These are phyloP conservation scores for Podarcis raffonei DNA, from an alignment of 2,113 vertebrate genomes.

Conservation along the genomic window DNA sequence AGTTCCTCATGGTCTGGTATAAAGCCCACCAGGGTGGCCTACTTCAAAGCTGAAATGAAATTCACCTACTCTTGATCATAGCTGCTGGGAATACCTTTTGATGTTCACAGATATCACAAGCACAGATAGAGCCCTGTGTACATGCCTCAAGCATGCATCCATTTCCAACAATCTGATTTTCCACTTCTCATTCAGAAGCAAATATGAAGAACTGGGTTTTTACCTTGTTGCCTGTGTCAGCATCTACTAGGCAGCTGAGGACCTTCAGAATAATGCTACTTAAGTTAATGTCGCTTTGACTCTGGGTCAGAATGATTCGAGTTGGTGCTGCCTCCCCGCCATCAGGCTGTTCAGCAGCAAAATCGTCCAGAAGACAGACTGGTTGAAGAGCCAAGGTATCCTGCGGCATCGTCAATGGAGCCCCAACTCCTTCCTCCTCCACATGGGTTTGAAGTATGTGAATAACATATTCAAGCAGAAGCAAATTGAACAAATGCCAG, in stretches of 20 bases:
- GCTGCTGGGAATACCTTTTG: background rate
- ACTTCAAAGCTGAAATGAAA: background rate
- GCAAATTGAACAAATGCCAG: slow-evolving; percentile 76
- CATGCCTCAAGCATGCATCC: too few species aligned
- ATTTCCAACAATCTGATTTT: background rate
- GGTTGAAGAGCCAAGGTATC: slow-evolving; percentile 36
- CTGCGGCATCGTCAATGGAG: slow-evolving; percentile 19
- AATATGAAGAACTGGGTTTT: background rate
- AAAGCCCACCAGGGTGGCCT: too few species aligned
- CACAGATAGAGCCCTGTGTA: too few species aligned
- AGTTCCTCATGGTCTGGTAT: too few species aligned
- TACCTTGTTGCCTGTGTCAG: slow-evolving; percentile 60
- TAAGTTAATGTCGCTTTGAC: slow-evolving; percentile 14
- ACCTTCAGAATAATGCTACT: slow-evolving; percentile 50
- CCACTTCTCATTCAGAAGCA: background rate
- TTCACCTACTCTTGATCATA: too few species aligned
- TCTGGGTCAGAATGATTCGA: slow-evolving; percentile 23
- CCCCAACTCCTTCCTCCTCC: slow-evolving; percentile 65
- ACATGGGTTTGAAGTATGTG: slow-evolving; percentile 68
- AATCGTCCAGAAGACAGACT: slow-evolving; percentile 14
- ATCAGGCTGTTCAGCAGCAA: slow-evolving; percentile 10
- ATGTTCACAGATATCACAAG: background rate
- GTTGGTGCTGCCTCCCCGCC: background rate
- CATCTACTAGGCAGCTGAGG: slow-evolving; percentile 61
- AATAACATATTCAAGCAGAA: slow-evolving; percentile 73